A percentile compares a stretch with the other conserved stretches of the same genome.
Evolutionary conservation across 2,113 vertebrate species (phyloP).

Genomic region (Nibea coibor): DNA sequence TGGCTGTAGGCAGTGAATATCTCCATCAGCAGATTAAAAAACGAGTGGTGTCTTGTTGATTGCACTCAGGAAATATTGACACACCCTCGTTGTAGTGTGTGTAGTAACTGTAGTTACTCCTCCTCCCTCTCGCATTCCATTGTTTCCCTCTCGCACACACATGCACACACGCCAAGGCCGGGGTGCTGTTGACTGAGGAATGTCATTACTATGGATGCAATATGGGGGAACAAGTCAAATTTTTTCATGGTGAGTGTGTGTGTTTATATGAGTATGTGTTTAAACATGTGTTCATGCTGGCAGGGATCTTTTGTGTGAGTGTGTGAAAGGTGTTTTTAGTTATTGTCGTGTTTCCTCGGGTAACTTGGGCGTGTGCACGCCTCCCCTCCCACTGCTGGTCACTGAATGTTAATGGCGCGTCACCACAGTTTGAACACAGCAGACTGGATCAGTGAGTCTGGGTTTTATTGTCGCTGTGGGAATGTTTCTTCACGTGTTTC

Average conservation of each 20-base stretch:
- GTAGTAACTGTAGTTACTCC: background rate
- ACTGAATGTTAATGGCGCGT: constrained; percentile 2
- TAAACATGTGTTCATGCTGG: background rate
- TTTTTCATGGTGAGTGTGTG: constrained; percentile 45
- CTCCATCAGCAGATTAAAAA: background rate
- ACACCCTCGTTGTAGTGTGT: constrained; percentile 26
- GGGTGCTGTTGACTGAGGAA: constrained; percentile 14
- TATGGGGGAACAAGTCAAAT: constrained; percentile 40
- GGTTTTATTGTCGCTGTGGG: background rate
- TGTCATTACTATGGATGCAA: constrained; percentile 37
- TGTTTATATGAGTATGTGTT: constrained; percentile 14
- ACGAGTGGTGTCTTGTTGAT: constrained; percentile 31
- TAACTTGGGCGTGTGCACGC: background rate
- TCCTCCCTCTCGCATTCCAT: background rate
- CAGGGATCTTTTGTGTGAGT: background rate
- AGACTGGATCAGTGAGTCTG: background rate
- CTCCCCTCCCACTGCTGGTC: background rate
- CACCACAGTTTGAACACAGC: background rate
- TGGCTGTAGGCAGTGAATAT: background rate
- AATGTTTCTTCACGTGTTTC: background rate
- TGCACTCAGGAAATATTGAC: constrained; percentile 16
- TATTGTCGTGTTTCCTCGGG: background rate
- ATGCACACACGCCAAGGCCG: background rate
- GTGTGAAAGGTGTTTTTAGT: background rate
- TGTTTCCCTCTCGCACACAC: background rate